Conservation (phyloP, 2,113 vertebrate species). For the Tenebrosternarchus preto region DNA sequence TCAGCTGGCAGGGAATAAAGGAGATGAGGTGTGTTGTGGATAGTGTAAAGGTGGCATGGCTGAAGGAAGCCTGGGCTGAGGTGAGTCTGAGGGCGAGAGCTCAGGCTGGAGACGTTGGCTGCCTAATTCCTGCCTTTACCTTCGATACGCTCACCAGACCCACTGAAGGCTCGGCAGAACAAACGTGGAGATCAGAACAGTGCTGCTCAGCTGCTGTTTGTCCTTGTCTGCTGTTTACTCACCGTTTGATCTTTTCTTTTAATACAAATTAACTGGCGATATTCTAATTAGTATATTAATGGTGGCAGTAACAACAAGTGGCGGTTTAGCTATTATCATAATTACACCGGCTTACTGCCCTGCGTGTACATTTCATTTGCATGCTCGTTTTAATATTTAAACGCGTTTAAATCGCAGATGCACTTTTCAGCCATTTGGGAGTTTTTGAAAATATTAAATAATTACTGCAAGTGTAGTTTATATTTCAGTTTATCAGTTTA, state of each 20-base stretch:
- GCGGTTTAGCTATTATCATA: slow-evolving; percentile 77
- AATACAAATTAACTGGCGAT: slow-evolving; percentile 54
- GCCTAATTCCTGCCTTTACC: background rate
- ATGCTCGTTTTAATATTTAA: slow-evolving; percentile 61
- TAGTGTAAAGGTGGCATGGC: background rate
- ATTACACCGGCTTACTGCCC: slow-evolving; percentile 71
- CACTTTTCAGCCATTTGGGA: background rate
- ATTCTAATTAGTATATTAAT: slow-evolving; percentile 78
- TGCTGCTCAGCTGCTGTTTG: slow-evolving; percentile 75
- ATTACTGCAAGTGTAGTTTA: background rate
- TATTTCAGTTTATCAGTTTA: background rate
- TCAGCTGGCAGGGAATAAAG: too few relatives aligned
- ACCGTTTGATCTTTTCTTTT: slow-evolving; percentile 53
- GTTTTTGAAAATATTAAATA: background rate
- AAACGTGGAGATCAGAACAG: slow-evolving; percentile 77
- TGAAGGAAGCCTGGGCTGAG: background rate
- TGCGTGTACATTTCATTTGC: slow-evolving; percentile 73
- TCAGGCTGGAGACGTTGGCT: too few relatives aligned
- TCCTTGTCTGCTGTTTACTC: slow-evolving; percentile 62
- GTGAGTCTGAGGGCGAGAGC: background rate
- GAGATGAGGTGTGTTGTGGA: too few relatives aligned
- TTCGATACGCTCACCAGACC: slow-evolving; percentile 82
- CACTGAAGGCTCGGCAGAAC: slow-evolving; percentile 80
- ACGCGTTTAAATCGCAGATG: slow-evolving; percentile 50
- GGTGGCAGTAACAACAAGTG: slow-evolving; percentile 74